A percentile compares a stretch with the other conserved stretches of the same genome.
Conservation (phyloP, 2,888 invertebrate species). For the Neoscelio sp. region DNA sequence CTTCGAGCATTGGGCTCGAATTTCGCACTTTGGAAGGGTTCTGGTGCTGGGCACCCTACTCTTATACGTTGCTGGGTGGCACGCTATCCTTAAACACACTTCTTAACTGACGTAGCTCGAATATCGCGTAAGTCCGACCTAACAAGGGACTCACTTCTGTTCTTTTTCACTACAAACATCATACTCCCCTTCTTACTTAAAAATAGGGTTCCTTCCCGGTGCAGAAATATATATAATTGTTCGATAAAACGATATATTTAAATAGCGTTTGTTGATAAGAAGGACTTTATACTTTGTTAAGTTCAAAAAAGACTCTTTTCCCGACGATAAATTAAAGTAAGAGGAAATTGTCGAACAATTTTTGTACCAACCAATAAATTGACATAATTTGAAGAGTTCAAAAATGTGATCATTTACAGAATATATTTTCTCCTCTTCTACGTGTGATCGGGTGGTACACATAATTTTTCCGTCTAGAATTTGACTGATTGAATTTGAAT, state of each 20-base stretch:
- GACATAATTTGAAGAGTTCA: no score
- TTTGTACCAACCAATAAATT: no score
- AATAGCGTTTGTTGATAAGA: no score
- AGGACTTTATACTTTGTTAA: slow-evolving; percentile 3
- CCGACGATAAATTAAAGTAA: no score
- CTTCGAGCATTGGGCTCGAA: slow-evolving; percentile 72
- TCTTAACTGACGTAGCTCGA: slow-evolving; percentile 74
- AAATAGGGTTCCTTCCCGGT: slow-evolving; percentile 20
- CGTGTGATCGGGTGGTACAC: no score
- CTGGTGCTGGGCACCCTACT: slow-evolving; percentile 58
- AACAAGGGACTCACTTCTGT: slow-evolving; percentile 71
- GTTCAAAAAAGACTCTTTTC: neutral
- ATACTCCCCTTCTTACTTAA: slow-evolving; percentile 12
- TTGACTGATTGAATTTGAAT: no score
- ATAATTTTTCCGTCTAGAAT: no score
- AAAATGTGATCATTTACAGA: no score
- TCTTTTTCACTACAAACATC: slow-evolving; percentile 7
- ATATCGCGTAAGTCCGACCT: slow-evolving; percentile 75
- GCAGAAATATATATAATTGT: slow-evolving; percentile 22
- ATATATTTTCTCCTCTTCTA: no score
- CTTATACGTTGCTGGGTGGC: slow-evolving; percentile 71
- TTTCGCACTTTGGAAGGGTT: slow-evolving; percentile 76
- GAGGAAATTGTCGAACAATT: no score
- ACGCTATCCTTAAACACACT: slow-evolving; percentile 70
- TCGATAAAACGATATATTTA: slow-evolving; percentile 13